Conservation (phyloP, 2,797 vertebrate genomes). For the Lepidocolaptes lacrymiger region DNA sequence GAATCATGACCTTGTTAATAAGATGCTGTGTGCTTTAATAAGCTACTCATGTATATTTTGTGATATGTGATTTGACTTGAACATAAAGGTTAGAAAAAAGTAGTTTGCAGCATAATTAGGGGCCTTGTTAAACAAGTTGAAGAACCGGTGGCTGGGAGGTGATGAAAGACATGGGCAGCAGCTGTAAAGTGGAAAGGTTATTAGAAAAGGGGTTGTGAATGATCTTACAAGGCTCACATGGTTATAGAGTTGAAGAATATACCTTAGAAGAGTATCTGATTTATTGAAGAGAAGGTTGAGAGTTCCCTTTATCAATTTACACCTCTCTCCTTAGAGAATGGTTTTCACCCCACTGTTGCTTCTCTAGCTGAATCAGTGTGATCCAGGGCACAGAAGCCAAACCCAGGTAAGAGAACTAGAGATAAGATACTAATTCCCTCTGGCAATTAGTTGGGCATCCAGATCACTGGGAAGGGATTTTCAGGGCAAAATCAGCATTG, state of each 20-base stretch:
- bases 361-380: neutral
- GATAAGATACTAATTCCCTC: neutral
- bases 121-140: neutral
- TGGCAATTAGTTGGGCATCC: neutral
- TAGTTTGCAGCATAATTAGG: neutral
- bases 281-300: neutral
- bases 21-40: neutral
- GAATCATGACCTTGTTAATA: constrained; percentile 18
- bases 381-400: neutral
- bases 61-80: neutral
- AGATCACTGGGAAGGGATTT: neutral
- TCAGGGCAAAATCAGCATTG: neutral
- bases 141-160: neutral
- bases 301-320: neutral
- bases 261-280: neutral
- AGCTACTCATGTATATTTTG: neutral
- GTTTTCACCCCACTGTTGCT: neutral
- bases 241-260: neutral
- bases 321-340: neutral
- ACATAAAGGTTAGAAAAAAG: neutral
- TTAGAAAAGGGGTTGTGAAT: neutral
- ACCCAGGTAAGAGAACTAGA: neutral
- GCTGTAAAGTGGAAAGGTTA: neutral
- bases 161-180: neutral
- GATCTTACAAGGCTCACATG: neutral